phyloP scores from a whole-genome alignment of 2,113 vertebrate species.

The Brevimyrus niger region DNA sequence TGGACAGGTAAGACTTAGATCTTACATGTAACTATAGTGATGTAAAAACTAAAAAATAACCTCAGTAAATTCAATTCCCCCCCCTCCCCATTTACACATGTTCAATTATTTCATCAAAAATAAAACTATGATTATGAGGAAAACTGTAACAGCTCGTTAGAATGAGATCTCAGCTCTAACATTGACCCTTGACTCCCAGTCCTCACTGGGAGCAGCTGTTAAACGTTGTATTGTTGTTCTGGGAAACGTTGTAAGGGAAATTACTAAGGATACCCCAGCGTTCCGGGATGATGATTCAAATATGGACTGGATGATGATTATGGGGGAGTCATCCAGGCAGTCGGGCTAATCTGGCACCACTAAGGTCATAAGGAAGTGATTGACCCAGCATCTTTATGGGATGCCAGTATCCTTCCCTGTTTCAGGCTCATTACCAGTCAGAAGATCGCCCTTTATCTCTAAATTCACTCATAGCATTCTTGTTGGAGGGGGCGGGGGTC shows the following conservation, averaged over 20 bases:
- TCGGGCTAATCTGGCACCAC: not conserved
- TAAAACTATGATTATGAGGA: not conserved
- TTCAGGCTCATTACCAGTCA: not conserved
- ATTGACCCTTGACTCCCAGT: not conserved
- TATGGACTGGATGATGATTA: not conserved
- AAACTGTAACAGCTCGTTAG: not conserved
- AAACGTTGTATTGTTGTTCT: not conserved
- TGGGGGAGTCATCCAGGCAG: not conserved
- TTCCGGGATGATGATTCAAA: not conserved
- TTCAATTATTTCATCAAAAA: not conserved
- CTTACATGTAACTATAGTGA: not conserved
- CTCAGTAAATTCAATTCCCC: not conserved
- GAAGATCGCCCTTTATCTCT: not conserved
- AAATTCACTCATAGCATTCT: not conserved
- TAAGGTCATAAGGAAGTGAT: not conserved
- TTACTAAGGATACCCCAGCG: not conserved
- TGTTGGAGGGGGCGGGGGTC: not conserved
- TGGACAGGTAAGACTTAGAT: not conserved
- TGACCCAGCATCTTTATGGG: not conserved
- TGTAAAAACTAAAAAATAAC: not conserved
- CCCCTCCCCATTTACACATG: not conserved
- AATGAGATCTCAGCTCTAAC: not conserved
- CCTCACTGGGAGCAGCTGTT: not conserved
- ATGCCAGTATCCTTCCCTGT: not conserved
- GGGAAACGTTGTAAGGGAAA: not conserved